Conservation (phyloP, 2,797 vertebrate genomes). For the Hybognathus amarus region DNA sequence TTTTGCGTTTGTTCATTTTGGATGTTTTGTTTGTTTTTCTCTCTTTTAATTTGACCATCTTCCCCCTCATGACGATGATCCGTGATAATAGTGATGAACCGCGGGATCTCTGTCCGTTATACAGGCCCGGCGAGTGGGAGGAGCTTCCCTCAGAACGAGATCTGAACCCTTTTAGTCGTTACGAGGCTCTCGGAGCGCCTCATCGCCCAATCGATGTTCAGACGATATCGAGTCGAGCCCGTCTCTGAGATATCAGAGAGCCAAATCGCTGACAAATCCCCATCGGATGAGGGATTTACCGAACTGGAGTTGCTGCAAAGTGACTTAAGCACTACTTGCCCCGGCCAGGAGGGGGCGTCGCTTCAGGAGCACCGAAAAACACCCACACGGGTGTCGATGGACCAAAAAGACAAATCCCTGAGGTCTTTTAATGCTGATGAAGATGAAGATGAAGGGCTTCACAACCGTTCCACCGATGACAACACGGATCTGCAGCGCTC, state of each 20-base stretch:
- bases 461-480: conserved; percentile 70
- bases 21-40: conserved; percentile 69
- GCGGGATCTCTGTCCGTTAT: conserved; percentile 99
- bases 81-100: conserved; percentile 88
- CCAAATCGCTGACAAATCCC: conserved; percentile 80
- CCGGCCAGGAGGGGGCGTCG: conserved; percentile 53
- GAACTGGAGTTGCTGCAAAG: conserved; percentile 81
- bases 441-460: conserved; percentile 71
- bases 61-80: conserved; percentile 65
- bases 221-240: conserved; percentile 74
- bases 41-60: conserved; percentile 74
- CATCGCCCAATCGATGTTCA: conserved; percentile 77
- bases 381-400: not conserved
- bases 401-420: conserved; percentile 49
- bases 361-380: conserved; percentile 27
- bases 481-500: conserved; percentile 56
- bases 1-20: conserved; percentile 63
- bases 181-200: conserved; percentile 84
- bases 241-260: conserved; percentile 66
- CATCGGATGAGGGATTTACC: conserved; percentile 85
- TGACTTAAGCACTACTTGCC: conserved; percentile 44
- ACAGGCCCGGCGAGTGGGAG: conserved; percentile 99
- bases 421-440: conserved; percentile 64
- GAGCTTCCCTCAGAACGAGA: conserved; percentile 93
- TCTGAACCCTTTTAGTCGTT: conserved; percentile 96